Conservation (phyloP, 2,113 vertebrate species). For the Myotis yumanensis region DNA sequence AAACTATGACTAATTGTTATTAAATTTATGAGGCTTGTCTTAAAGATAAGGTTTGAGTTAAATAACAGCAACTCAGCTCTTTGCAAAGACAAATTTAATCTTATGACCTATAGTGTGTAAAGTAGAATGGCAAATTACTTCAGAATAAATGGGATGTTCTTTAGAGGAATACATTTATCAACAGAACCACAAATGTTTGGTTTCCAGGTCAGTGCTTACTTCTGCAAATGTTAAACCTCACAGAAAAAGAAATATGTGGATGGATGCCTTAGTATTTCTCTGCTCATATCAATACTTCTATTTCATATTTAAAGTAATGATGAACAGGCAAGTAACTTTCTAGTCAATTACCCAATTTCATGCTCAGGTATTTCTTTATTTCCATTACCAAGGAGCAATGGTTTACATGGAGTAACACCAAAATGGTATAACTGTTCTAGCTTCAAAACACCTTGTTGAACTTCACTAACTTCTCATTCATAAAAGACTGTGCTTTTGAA, state of each 20-base stretch:
- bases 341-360: neutral
- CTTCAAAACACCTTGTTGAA: neutral
- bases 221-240: neutral
- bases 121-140: neutral
- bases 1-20: conserved; percentile 62
- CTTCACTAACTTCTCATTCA: neutral
- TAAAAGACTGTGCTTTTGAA: neutral
- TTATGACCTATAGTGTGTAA: neutral
- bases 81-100: conserved; percentile 26
- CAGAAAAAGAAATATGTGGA: neutral
- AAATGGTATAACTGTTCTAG: neutral
- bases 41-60: conserved; percentile 59
- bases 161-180: conserved; percentile 26
- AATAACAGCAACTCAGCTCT: conserved; percentile 41
- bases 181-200: neutral
- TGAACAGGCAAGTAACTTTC: neutral
- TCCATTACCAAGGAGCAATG: neutral
- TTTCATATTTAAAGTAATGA: conserved; percentile 6
- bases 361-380: conserved; percentile 4
- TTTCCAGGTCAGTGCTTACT: neutral
- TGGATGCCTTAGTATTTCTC: neutral
- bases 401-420: neutral
- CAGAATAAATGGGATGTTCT: neutral
- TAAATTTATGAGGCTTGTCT: conserved; percentile 60
- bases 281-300: neutral